Evolutionary conservation across 2,113 vertebrate genomes (phyloP), one percentile per base, ranked within the genome.

Genomic region (Barnardius zonarius): DNA sequence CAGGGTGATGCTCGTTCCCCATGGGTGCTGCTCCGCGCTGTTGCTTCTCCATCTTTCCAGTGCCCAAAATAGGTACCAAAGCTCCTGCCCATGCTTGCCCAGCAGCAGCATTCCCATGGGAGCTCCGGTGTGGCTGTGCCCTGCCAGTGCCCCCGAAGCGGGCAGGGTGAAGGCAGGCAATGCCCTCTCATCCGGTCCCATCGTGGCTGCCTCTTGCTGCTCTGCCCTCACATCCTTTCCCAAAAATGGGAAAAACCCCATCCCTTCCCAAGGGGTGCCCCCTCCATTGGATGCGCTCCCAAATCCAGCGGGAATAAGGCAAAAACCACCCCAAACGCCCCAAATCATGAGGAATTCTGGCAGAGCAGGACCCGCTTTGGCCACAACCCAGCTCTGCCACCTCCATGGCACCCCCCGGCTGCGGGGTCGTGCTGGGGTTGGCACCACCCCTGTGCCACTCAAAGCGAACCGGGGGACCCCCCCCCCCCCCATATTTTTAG

Each of bases 141-240:
- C 1, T 1, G 69, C 49, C 0, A 8, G 52, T 54, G 72, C 23
- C 48, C 67, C 51, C 24, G 1, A 3, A 55, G 24, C 0, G 0
- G 83, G 78, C 78, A 55, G 46, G 10, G 69, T 57, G 27, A 52
- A 37, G 49, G 73, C 64, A 33, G 76, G 63, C 4, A 19, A 41
- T 68, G 85, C 39, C 88, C 46, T 20, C 59, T 66, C 6, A 1
- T 72, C 83, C 2, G 0, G 10, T 75, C 64, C 78, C 10, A 41
- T 24, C 74, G 66, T n/a, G 2, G 78, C 82, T 78, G 55, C 77
- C 7, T 55, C 33, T 57, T 6, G 48, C 75, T 31, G 28, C 77
- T 84, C 63, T 54, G 77, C 62, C 59, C 49, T 86, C 6, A 0
- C 72, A 48, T 86, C 86, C 44, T 5, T 77, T 90, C 91, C 93